Evolutionary conservation across 2,888 invertebrate genomes (phyloP), one percentile per base, ranked within the genome.

Genomic region (Melitaea athalia): DNA sequence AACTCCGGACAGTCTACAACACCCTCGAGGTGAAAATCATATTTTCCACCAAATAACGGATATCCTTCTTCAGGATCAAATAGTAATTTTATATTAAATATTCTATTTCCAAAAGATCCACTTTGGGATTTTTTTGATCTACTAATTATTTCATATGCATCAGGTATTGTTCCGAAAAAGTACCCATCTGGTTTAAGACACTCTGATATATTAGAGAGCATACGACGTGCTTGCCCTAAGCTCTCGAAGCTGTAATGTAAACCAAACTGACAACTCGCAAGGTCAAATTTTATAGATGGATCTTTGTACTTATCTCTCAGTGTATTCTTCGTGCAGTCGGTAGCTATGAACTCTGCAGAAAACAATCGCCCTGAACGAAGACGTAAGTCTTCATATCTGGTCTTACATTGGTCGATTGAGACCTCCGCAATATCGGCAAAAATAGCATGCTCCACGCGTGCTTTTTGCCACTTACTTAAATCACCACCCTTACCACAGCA

Each of bases 401-500:
- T 93, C 83, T 96, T 94, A 84, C 99, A 98, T 81, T 99, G 98
- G 73, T 98, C 95, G 38, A 99, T 94, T 1, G 99, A 98, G 0
- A 97, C 95, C 55, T 95, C 96, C 0, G 99, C 99, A 78, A 99
- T 98, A 86, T 99, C 99, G 59, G 97, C 96, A 89, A 98, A 98
- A 68, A 98, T 95, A 17, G 98, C 93, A 87, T 97, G 96, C 1
- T 95, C 94, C 62, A 98, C 96, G 70, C 94, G 91, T 63, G 94
- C 96, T 83, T 97, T 98, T 70, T 95, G 95, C 98, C 99, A 99
- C 88, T 99, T 99, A n/a, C 97, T 93, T 47, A 99, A 93, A 87
- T 99, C 99, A 2, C 99, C 99, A 24, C 99, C 99, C 93, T 99
- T 99, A 0, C 99, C 99, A 85, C 99, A 99, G 78, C 99, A 98